These are phyloP conservation scores for Catajapyx aquilonaris DNA, from an alignment of 1,140 invertebrate genomes.

Conservation along the genomic window DNA sequence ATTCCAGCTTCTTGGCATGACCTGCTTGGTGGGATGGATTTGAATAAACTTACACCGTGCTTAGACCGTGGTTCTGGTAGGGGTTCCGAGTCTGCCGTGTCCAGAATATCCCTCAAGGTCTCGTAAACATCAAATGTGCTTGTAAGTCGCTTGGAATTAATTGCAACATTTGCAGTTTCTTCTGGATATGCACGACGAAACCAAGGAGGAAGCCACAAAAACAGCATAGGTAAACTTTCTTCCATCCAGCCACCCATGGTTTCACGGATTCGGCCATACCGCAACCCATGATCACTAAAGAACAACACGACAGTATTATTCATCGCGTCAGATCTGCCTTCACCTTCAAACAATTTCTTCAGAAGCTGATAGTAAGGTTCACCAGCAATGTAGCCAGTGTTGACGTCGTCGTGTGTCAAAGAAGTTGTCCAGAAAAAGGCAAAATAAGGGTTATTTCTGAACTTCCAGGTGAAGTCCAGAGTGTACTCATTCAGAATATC, in stretches of 20 bases:
- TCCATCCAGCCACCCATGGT: constrained; percentile 13
- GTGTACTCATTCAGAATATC: background rate
- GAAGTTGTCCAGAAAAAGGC: background rate
- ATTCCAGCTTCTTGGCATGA: constrained; percentile 1
- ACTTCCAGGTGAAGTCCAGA: background rate
- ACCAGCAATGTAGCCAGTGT: too few species aligned
- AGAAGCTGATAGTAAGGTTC: too few species aligned
- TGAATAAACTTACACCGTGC: too few species aligned
- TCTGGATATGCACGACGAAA: constrained; percentile 5
- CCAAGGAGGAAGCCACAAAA: constrained; percentile 9
- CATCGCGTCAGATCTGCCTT: too few species aligned
- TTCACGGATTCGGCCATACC: constrained; percentile 11
- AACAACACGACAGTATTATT: too few species aligned
- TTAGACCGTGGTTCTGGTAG: background rate
- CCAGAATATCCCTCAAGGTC: too few species aligned
- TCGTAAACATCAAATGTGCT: constrained; percentile 11
- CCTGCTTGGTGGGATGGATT: background rate
- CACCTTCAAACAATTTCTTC: too few species aligned
- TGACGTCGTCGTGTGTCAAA: background rate
- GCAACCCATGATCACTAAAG: constrained; percentile 13
- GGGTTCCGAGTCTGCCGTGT: background rate
- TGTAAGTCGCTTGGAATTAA: constrained; percentile 10
- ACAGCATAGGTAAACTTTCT: constrained; percentile 13
- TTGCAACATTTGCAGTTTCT: constrained; percentile 7
- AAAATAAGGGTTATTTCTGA: background rate